phyloP scores from a whole-genome alignment of 1,140 invertebrate genomes.

The Apis cerana region DNA sequence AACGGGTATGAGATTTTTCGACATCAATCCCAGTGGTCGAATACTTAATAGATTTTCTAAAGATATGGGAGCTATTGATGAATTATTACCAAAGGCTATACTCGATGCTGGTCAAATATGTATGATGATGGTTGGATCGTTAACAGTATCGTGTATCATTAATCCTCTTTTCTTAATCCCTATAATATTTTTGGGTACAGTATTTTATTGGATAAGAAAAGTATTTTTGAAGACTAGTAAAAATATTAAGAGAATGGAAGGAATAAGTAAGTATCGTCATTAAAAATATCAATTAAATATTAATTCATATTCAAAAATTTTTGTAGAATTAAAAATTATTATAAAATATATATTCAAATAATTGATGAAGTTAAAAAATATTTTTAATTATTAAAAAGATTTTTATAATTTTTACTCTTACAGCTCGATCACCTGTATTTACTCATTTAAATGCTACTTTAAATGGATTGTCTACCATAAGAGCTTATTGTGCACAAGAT shows the following conservation, averaged over 20 bases:
- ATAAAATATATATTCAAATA: neutral
- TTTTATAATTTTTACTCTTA: constrained; percentile 75
- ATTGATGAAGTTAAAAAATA: neutral
- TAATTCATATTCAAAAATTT: neutral
- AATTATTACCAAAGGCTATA: constrained; percentile 89
- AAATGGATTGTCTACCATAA: constrained; percentile 93
- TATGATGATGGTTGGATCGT: constrained; percentile 83
- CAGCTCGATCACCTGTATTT: constrained; percentile 91
- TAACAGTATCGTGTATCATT: constrained; percentile 87
- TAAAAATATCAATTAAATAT: too few species aligned
- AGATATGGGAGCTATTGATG: constrained; percentile 92
- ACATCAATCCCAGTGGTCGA: constrained; percentile 88
- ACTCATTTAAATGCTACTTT: constrained; percentile 94
- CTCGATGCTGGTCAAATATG: constrained; percentile 89
- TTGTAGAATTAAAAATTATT: too few species aligned
- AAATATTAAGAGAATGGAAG: constrained; percentile 93
- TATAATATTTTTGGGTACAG: constrained; percentile 84
- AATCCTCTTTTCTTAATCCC: constrained; percentile 89
- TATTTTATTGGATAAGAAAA: constrained; percentile 88
- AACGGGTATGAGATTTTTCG: constrained; percentile 88
- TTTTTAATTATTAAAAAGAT: neutral
- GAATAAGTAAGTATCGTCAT: constrained; percentile 86
- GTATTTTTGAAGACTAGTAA: constrained; percentile 92
- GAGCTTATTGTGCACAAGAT: constrained; percentile 90
- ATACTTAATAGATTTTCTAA: constrained; percentile 90